Evolutionary conservation across 2,113 vertebrate species (phyloP), one percentile per base, ranked within the genome.

Genomic region (Herpailurus yagouaroundi): DNA sequence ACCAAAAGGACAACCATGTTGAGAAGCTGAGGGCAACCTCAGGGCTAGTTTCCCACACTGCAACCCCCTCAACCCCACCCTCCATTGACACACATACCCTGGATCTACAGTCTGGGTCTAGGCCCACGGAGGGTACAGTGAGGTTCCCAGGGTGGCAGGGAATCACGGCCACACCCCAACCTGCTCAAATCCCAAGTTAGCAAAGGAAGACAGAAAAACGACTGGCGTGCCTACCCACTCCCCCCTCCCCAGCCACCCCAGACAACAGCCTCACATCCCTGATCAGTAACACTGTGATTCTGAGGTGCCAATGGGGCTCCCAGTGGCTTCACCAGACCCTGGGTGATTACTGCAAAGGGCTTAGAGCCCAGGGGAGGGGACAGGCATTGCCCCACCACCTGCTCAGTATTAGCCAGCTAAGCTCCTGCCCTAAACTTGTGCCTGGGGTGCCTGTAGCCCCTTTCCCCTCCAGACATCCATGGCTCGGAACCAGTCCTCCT

Each of bases 221-320:
- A 89, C 63, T 74, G 92, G 79, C 71, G 85, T 73, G 45, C 90
- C 92, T 87, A 76, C 95, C 96, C 85, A 1, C 57, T 52, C 80
- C 60, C 84, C 92, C 23, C 73, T 87, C 77, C 12, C 19, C 36
- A 80, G 57, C 57, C 18, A 86, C 36, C 89, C 97, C 90, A 83
- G 79, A 92, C 33, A 96, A 92, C 50, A 97, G 93, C 48, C 96
- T 94, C 88, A 81, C 31, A 80, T 95, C 96, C 95, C 96, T 95
- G 89, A 97, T 95, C 76, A 93, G 95, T 95, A 98, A 98, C 97
- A 97, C 93, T 96, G 95, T 94, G 91, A 97, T 89, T 96, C 82
- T 89, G 88, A 96, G 95, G 96, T 91, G 93, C 89, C 93, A 93
- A 1, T 6, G 85, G 88, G 38, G 55, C 9, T 63, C 89, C 86